Evolutionary conservation across 2,113 vertebrate species (phyloP).

Genomic region (Rhagologus leucostigma): DNA sequence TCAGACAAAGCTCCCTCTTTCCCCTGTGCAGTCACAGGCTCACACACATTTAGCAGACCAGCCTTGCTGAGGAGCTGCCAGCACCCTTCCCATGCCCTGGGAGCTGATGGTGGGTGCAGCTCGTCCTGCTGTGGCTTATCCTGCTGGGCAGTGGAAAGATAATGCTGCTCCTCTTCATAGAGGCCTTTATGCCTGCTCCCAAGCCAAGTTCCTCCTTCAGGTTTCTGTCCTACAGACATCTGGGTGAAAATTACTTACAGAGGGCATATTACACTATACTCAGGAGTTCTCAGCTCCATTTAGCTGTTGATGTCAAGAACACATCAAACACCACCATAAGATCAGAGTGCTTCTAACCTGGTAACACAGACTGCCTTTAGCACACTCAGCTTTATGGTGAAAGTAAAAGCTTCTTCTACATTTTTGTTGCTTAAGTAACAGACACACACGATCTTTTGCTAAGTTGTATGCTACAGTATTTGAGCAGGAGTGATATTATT

Average conservation of each 20-base stretch:
- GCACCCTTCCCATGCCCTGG: no score
- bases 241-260: neutral
- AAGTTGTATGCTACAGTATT: neutral
- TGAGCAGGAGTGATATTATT: neutral
- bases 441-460: rapidly evolving
- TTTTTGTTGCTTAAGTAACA: neutral
- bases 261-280: neutral
- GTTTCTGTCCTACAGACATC: neutral
- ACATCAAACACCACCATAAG: neutral
- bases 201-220: neutral
- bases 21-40: neutral
- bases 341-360: neutral
- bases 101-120: neutral
- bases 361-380: neutral
- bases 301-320: neutral
- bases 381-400: neutral
- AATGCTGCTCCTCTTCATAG: neutral
- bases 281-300: neutral
- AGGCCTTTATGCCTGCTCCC: neutral
- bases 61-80: neutral
- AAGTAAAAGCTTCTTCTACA: neutral
- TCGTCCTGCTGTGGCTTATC: neutral
- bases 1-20: neutral
- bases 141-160: no score
- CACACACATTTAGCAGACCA: neutral